Conservation (phyloP, 2,888 invertebrate species). For the Furcula furcula region DNA sequence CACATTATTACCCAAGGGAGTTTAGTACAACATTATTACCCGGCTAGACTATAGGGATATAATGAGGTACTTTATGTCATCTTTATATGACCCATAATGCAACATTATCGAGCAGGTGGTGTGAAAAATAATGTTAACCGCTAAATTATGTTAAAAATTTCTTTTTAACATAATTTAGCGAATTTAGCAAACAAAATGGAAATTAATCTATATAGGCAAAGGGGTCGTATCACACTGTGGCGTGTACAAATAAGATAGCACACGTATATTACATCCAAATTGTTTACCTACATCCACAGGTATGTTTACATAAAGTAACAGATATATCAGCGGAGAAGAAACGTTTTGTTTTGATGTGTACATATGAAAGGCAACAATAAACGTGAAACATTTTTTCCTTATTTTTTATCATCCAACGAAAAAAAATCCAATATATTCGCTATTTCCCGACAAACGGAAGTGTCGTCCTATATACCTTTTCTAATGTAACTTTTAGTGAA, state of each 20-base stretch:
- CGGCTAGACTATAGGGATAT: too few species aligned
- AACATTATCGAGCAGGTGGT: too few species aligned
- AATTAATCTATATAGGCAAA: too few species aligned
- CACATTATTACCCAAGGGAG: too few species aligned
- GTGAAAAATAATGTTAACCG: too few species aligned
- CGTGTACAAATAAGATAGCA: constrained; percentile 24
- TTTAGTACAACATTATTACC: too few species aligned
- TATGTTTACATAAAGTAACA: constrained; percentile 8
- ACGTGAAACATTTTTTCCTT: constrained; percentile 24
- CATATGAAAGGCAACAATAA: constrained; percentile 16
- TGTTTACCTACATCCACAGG: neutral
- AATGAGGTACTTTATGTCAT: too few species aligned
- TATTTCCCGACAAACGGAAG: constrained; percentile 23
- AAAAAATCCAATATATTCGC: constrained; percentile 26
- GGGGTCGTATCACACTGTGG: neutral
- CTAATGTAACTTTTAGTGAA: constrained; percentile 6
- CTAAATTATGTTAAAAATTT: too few species aligned
- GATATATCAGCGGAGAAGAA: constrained; percentile 15
- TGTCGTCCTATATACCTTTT: constrained; percentile 11
- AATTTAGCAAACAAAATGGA: too few species aligned
- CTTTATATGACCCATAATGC: too few species aligned
- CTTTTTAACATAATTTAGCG: too few species aligned
- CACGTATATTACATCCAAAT: constrained; percentile 12
- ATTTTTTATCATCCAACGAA: constrained; percentile 21
- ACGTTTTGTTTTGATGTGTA: constrained; percentile 27